These are phyloP conservation scores for Pseudolaguvia tuberculata DNA, from an alignment of 2,113 vertebrate species.

Conservation along the genomic window DNA sequence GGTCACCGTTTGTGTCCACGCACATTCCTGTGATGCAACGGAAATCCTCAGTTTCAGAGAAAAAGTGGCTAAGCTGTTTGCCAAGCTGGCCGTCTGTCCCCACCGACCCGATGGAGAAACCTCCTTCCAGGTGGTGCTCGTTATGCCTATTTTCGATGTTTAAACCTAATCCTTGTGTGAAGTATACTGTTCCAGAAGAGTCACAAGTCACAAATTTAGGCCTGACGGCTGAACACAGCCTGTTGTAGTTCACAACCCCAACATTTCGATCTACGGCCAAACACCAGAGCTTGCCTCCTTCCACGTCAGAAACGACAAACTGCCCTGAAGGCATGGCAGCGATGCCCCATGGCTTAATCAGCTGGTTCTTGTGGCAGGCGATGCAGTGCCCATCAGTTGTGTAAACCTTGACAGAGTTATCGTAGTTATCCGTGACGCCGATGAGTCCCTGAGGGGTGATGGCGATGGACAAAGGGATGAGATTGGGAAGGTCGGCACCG, in stretches of 20 bases:
- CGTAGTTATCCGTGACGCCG: conserved; percentile 91
- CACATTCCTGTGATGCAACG: conserved; percentile 98
- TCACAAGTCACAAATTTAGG: conserved; percentile 97
- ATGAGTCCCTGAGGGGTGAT: conserved; percentile 91
- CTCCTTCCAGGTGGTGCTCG: conserved; percentile 91
- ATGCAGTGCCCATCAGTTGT: conserved; percentile 90
- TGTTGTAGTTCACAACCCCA: conserved; percentile 89
- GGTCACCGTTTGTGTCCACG: conserved; percentile 85
- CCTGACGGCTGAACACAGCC: conserved; percentile 87
- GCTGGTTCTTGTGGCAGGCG: conserved; percentile 89
- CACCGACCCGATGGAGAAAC: conserved; percentile 92
- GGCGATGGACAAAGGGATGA: conserved; percentile 89
- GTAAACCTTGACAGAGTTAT: conserved; percentile 95
- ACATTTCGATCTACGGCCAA: conserved; percentile 84
- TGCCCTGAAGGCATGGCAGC: conserved; percentile 88
- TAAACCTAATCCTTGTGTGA: conserved; percentile 91
- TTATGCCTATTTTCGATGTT: conserved; percentile 91
- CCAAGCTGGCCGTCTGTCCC: conserved; percentile 86
- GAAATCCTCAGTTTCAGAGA: conserved; percentile 92
- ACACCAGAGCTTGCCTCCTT: conserved; percentile 95
- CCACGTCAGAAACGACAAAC: conserved; percentile 93
- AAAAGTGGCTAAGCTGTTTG: conserved; percentile 94
- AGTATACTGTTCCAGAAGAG: conserved; percentile 86
- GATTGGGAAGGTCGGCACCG: conserved; percentile 87
- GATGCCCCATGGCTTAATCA: conserved; percentile 96